Conservation (phyloP, 2,113 vertebrate species). For the Turnix velox region DNA sequence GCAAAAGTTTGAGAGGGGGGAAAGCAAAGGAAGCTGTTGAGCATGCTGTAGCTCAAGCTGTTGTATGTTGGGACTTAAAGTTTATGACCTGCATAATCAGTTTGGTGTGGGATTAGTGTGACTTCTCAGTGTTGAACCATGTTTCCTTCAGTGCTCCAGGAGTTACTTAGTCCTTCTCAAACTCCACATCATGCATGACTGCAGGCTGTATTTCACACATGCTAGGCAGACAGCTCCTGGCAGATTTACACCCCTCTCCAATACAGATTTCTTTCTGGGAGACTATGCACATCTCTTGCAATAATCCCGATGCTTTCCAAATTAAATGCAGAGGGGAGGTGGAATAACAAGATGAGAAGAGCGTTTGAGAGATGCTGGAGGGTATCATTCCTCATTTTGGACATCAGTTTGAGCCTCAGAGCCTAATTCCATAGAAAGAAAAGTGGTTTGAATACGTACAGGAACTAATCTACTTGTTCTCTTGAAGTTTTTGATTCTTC, state of each 20-base stretch:
- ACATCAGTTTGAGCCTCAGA: not conserved
- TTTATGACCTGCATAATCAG: not conserved
- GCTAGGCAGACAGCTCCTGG: not conserved
- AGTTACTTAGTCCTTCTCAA: not conserved
- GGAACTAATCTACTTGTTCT: not conserved
- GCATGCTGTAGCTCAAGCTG: not conserved
- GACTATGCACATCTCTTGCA: not conserved
- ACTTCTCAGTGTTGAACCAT: not conserved
- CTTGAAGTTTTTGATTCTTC: not conserved
- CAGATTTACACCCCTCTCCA: not conserved
- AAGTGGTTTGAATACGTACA: not conserved
- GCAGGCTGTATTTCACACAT: not conserved
- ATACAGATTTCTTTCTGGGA: not conserved
- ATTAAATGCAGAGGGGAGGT: not conserved
- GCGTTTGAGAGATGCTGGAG: not conserved
- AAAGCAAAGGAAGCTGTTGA: not conserved
- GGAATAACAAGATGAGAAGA: not conserved
- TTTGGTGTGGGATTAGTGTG: not conserved
- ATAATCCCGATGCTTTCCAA: not conserved
- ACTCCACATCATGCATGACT: not conserved
- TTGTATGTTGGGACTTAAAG: accelerated
- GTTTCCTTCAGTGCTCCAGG: not conserved
- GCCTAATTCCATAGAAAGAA: not conserved
- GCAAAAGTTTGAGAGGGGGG: not conserved
- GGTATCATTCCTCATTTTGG: not conserved